A percentile compares a stretch with the other conserved stretches of the same genome.
These are phyloP conservation scores for Phalloptychus januarius DNA, from an alignment of 2,797 vertebrate genomes.

Conservation along the genomic window DNA sequence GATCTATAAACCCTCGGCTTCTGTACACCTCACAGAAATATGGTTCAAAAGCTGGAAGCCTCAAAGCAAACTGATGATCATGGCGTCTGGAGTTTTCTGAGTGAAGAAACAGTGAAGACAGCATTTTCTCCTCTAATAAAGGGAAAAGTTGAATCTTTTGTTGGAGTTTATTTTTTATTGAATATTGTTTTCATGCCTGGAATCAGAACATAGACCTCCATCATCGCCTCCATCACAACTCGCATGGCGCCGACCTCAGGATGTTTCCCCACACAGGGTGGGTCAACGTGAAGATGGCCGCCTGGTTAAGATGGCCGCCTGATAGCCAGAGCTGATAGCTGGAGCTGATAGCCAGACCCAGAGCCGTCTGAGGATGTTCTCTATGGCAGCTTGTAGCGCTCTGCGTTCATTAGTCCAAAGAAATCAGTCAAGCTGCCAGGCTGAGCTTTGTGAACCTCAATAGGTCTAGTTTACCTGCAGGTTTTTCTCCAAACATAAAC, in stretches of 20 bases:
- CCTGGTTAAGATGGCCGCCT: no score
- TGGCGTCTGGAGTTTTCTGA: conserved; percentile 12
- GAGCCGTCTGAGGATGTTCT: not conserved
- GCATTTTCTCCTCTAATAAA: conserved; percentile 30
- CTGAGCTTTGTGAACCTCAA: no score
- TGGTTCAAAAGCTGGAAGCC: conserved; percentile 26
- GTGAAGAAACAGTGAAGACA: conserved; percentile 39
- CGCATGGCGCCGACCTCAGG: not conserved
- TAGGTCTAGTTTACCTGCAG: no score
- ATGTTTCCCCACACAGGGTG: not conserved
- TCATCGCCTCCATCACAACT: not conserved
- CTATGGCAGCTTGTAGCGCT: no score
- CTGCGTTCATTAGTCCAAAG: no score
- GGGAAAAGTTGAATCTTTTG: not conserved
- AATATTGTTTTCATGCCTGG: not conserved
- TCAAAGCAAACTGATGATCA: conserved; percentile 21
- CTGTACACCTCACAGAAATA: conserved; percentile 22
- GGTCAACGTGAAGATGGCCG: not conserved
- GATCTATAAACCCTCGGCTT: conserved; percentile 48
- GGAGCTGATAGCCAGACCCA: no score
- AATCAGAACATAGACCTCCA: not conserved
- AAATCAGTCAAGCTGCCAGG: no score
- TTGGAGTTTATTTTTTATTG: not conserved
- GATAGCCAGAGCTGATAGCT: no score
- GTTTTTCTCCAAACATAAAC: no score